Evolutionary conservation across 2,888 invertebrate genomes (phyloP), one percentile per base, ranked within the genome.

Genomic region (Chloromyia formosa): DNA sequence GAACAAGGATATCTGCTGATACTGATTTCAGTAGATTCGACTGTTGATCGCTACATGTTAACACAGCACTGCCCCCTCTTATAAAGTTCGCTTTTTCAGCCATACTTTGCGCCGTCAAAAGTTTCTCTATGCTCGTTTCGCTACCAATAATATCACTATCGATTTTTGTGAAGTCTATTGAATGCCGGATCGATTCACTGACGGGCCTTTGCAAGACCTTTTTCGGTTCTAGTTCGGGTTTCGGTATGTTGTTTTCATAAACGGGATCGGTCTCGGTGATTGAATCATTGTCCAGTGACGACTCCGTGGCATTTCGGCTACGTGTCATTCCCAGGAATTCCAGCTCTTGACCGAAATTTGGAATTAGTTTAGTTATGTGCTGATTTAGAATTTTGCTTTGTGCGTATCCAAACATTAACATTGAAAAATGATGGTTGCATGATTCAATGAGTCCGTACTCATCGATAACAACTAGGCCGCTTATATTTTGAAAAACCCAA

Each of bases 401-500:
- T 0, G 88, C 83, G 80, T 89, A 90, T 42, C 91, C 91, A 82
- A 91, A 90, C 73, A 91, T 88, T 77, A 91, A 83, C 84, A 88
- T 88, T 0, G 90, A 88, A 80, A 91, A 91, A 83, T 90, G 90
- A 78, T 90, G 89, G 82, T 91, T 91, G 79, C 90, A 90, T 0
- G 88, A 89, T 2, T 90, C 88, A 77, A 92, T 89, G 1, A 87
- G 84, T n/a, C 91, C 90, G 75, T 86, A 84, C 12, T 90, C 89
- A 78, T 88, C 88, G 0, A 91, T 86, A 1, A 91, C 90, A 16
- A 92, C 85, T 20, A 92, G 84, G 1, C 92, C 92, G 81, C 90
- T 91, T 56, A 91, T 88, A 81, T 90, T 91, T 80, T 87, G 88
- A 58, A 88, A 88, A 16, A 89, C 89, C 89, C 89, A 82, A 45